Evolutionary conservation across 2,113 vertebrate species (phyloP).

Genomic region (Campylorhamphus procurvoides): DNA sequence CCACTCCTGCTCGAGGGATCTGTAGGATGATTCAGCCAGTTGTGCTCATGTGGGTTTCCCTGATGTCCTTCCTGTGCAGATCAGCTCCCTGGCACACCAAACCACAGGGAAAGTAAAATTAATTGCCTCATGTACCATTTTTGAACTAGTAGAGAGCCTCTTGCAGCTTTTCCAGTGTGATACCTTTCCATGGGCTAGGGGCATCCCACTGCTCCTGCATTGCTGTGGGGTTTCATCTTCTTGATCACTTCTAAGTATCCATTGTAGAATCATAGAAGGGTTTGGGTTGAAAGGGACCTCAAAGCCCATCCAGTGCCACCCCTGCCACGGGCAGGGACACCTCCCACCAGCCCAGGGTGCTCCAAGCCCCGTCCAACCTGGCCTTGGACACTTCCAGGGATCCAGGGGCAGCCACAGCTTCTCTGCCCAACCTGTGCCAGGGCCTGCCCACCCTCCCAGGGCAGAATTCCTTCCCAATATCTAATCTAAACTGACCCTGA

Average conservation of each 20-base stretch:
- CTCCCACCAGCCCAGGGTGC: fast-evolving
- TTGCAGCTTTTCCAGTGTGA: neutral
- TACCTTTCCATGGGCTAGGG: neutral
- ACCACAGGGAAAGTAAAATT: neutral
- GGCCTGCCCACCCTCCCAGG: fast-evolving
- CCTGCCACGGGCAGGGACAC: neutral
- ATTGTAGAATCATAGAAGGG: neutral
- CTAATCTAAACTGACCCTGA: neutral
- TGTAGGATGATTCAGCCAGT: conserved; percentile 22
- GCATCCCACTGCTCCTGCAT: neutral
- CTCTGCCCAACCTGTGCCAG: neutral
- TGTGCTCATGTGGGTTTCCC: conserved; percentile 2
- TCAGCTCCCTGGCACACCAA: conserved; percentile 9
- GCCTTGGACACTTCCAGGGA: neutral
- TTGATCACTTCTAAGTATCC: neutral
- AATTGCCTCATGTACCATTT: neutral
- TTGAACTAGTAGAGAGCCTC: neutral
- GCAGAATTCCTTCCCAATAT: neutral
- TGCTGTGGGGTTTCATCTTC: neutral
- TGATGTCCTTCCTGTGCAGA: conserved; percentile 36
- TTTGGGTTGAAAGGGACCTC: neutral
- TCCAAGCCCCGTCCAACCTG: neutral
- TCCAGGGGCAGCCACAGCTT: neutral
- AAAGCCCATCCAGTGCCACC: neutral
- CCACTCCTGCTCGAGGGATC: neutral